Base-by-base conservation (phyloP, 2,797 vertebrate species). In the Gila robusta region DNA sequence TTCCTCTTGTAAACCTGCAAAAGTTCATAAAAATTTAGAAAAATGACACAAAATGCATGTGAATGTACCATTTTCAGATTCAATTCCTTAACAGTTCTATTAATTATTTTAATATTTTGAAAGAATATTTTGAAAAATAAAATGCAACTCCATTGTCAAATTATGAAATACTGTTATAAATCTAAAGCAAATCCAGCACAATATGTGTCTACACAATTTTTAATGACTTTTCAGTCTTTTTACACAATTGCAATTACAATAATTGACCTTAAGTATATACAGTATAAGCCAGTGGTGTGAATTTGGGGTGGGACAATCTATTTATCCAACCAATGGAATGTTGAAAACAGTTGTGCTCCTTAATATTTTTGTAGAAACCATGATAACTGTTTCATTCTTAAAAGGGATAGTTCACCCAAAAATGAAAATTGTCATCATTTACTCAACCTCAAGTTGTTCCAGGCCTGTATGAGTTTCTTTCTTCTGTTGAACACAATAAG, bases 1-100 rank as follows among this genome's bases (percentile, higher is more conserved):
- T 98, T 98, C 92, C 97, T 95, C 91, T 98, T 98, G 94, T 98
- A 98, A 23, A 98, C 97, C 97, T 98, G 88, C 12, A 9, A 52
- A 23, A 89, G 5, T 67, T 56, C 4, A 73, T 35, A 12, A 32
- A 17, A 9, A 82, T 6, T 41, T 5, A 23, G 28, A 32, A 32
- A 37, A 72, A 21, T 26, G 35, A 39, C 14, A n/a, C 26, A 26
- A 52, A 8, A 47, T 17, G 12, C 11, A 80, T 0, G 26, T 6
- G 26, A 64, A 28, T 28, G 0, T 32, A 21, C 11, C 17, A 23
- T 54, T 76, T 76, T 0, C 19, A 14, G 11, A 77, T 35, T 1
- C 28, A 54, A 23, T 54, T 76, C 28, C 1, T 6, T 26, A 62
- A 11, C 56, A 59, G 4, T 26, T 62, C 0, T 5, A 62, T n/a